Conservation (phyloP, 2,888 invertebrate genomes). For the Drosophila subsilvestris region DNA sequence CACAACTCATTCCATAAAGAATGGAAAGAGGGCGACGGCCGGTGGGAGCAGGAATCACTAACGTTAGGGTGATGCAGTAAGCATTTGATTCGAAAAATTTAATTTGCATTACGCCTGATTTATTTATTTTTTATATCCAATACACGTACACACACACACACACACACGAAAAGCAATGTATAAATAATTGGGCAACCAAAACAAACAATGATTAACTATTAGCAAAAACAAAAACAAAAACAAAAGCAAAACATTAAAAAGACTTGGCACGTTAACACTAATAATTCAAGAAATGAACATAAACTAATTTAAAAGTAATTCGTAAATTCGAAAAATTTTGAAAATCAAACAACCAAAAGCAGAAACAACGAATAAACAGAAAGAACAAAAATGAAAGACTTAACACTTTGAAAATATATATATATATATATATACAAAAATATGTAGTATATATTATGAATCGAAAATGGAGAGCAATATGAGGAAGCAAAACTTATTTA, state of each 20-base stretch:
- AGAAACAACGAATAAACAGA: constrained; percentile 52
- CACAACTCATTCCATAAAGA: constrained; percentile 16
- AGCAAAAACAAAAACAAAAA: constrained; percentile 54
- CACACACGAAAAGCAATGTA: constrained; percentile 30
- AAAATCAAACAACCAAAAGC: constrained; percentile 41
- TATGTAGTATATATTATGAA: constrained; percentile 17
- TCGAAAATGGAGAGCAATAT: constrained; percentile 12
- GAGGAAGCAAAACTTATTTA: constrained; percentile 63
- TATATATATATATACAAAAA: constrained; percentile 3
- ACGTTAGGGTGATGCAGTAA: constrained; percentile 30
- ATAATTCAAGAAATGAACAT: constrained; percentile 54
- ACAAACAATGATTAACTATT: constrained; percentile 53
- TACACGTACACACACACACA: constrained; percentile 14
- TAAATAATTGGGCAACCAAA: constrained; percentile 47
- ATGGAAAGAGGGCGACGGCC: background rate
- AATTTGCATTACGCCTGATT: constrained; percentile 52
- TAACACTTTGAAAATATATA: constrained; percentile 73
- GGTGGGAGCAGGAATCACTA: constrained; percentile 19
- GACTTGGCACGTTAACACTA: constrained; percentile 79
- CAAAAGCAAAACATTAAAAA: constrained; percentile 64
- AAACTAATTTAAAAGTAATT: constrained; percentile 23
- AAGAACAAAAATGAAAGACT: constrained; percentile 77
- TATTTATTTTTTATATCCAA: constrained; percentile 36
- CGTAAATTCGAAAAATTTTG: constrained; percentile 13
- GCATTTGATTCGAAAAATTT: constrained; percentile 55